Base-by-base conservation (phyloP, 2,797 vertebrate genomes). In the Pangasius larnaudii region DNA sequence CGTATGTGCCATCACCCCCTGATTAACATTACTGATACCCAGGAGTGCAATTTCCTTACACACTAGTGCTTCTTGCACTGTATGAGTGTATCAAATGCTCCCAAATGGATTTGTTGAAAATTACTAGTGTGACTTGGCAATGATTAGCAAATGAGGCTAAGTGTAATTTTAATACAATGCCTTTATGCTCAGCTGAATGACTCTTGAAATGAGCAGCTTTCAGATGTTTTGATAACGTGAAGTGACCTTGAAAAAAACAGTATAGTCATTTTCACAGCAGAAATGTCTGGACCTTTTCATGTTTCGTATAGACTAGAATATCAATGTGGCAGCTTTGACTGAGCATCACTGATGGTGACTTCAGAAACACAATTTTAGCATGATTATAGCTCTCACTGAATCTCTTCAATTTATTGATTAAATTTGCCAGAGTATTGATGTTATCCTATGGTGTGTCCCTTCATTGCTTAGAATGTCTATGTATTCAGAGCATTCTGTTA, bases 371-470 rank as follows among this genome's bases (percentile, higher is more conserved):
- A 46, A 63, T 14, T 33, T 53, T 65, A 65, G 59, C 58, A 14
- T 72, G 69, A 75, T 51, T 69, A 49, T 46, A 85, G 36, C 56
- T n/a, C 39, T 39, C n/a, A 33, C 22, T 39, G 8, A 46, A 80
- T 24, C 18, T 39, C 75, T 85, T 88, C 1, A 53, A 71, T 86
- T 49, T 75, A 84, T 84, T 77, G 86, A 86, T 85, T 86, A 53
- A 36, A 51, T 83, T 72, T 82, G 56, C 5, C 53, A 14, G 24
- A 85, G 56, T 42, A 27, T 71, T 83, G 30, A 72, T 87, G 67
- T 82, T 90, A 59, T 51, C 85, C 36, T 51, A 36, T 65, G 51
- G 87, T 84, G 78, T 85, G 88, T 59, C 56, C 36, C 67, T 84
- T 61, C 39, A 36, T 56, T n/a, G 63, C 86, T 88, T 85, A 42